Evolutionary conservation across 2,888 invertebrate species (phyloP).

Genomic region (Cordilura impudica): DNA sequence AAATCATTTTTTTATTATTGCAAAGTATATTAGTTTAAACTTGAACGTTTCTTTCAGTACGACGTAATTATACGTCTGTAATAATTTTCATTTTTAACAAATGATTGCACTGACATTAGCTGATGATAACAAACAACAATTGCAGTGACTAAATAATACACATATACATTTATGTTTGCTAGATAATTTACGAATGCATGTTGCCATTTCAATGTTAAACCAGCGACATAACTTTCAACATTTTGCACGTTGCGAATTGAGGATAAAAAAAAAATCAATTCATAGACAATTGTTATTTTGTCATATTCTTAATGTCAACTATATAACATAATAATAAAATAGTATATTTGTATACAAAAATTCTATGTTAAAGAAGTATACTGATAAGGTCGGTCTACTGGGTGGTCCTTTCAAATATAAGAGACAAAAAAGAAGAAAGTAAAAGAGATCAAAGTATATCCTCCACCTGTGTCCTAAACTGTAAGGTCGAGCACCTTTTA

Average conservation of each 20-base stretch:
- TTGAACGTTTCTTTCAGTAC: conserved; percentile 24
- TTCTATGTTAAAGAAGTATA: not conserved
- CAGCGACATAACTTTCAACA: conserved; percentile 57
- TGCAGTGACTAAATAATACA: conserved; percentile 10
- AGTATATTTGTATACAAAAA: not conserved
- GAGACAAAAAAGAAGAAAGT: too few species aligned
- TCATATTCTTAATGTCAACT: conserved; percentile 54
- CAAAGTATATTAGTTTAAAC: conserved; percentile 31
- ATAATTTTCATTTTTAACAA: not conserved
- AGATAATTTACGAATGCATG: conserved; percentile 59
- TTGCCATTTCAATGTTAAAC: conserved; percentile 61
- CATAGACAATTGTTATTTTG: conserved; percentile 19
- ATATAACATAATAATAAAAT: conserved; percentile 16
- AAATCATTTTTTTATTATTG: conserved; percentile 25
- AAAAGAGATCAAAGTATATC: too few species aligned
- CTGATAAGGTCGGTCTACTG: too few species aligned
- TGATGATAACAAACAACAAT: conserved; percentile 9
- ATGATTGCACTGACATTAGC: conserved; percentile 37
- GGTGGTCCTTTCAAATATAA: too few species aligned
- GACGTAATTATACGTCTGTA: not conserved
- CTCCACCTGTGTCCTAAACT: too few species aligned
- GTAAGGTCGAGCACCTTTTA: too few species aligned
- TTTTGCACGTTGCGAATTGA: conserved; percentile 20
- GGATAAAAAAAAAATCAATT: not conserved
- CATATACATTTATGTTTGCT: conserved; percentile 28